These are phyloP conservation scores for Ctenomys sociabilis DNA, from an alignment of 2,113 vertebrate genomes.

Conservation along the genomic window DNA sequence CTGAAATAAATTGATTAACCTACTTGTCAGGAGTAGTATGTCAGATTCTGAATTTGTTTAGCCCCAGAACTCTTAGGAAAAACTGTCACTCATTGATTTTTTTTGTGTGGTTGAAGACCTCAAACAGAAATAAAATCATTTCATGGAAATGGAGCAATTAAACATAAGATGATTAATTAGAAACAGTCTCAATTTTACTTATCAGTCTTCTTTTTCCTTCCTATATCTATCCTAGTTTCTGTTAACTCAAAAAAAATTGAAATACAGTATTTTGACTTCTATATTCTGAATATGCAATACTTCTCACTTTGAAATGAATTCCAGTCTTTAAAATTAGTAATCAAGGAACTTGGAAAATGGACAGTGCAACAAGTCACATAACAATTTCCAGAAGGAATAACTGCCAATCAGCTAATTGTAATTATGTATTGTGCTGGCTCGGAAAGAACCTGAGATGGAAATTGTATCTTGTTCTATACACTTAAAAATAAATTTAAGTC, in stretches of 20 bases:
- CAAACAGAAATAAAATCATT: conserved; percentile 54
- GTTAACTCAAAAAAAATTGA: conserved; percentile 69
- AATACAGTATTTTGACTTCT: conserved; percentile 73
- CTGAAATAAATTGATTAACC: conserved; percentile 48
- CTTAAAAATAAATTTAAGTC: conserved; percentile 73
- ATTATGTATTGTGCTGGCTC: conserved; percentile 79
- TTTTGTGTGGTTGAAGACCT: background rate
- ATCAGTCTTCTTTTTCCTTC: conserved; percentile 53
- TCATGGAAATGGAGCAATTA: conserved; percentile 61
- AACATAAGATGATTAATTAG: conserved; percentile 19
- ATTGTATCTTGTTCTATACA: conserved; percentile 77
- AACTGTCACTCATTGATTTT: background rate
- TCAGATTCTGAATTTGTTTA: conserved; percentile 44
- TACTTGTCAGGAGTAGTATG: conserved; percentile 32
- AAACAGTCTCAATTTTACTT: conserved; percentile 41
- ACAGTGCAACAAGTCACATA: conserved; percentile 79
- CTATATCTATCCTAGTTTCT: conserved; percentile 62
- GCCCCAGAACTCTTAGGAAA: background rate
- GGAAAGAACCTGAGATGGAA: conserved; percentile 84
- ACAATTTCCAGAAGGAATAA: conserved; percentile 74
- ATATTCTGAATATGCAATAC: conserved; percentile 70
- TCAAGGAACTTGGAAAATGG: conserved; percentile 80
- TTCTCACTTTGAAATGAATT: conserved; percentile 74
- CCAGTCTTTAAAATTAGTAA: conserved; percentile 83
- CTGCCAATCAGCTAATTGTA: conserved; percentile 84